Percentiles rank a stretch among this genome's conserved stretches.
Conservation (phyloP, 2,797 vertebrate genomes). For the Oreonectes daqikongensis region DNA sequence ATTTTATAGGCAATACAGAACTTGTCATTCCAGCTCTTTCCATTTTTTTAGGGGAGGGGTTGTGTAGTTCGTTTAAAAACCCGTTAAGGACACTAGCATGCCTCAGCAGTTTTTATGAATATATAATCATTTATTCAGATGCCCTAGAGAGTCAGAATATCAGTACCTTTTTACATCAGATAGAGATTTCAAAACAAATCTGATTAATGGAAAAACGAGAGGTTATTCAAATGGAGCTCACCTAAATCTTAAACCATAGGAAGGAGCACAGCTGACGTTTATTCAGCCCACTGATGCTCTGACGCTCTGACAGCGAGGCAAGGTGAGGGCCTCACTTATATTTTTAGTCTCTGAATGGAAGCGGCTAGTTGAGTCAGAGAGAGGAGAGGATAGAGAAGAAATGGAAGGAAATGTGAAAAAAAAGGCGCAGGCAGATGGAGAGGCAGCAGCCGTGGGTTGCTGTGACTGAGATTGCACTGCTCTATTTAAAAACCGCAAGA, state of each 20-base stretch:
- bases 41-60: background rate
- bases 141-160: background rate
- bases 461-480: constrained; percentile 51
- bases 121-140: background rate
- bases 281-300: constrained; percentile 11
- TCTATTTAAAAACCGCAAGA: constrained; percentile 59
- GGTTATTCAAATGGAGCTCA: constrained; percentile 8
- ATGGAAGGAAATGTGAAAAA: constrained; percentile 43
- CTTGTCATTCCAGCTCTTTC: background rate
- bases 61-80: background rate
- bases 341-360: constrained; percentile 54
- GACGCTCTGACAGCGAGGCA: constrained; percentile 27
- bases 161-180: background rate
- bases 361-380: constrained; percentile 46
- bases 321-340: constrained; percentile 45
- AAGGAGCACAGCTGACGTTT: constrained; percentile 25
- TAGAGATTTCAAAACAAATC: background rate
- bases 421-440: constrained; percentile 59
- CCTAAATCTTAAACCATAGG: constrained; percentile 15
- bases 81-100: background rate
- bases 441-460: constrained; percentile 51
- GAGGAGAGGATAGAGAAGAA: constrained; percentile 54
- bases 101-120: background rate
- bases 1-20: constrained; percentile 18
- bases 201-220: constrained; percentile 9